Percentiles rank a stretch among this genome's conserved stretches.
Conservation (phyloP, 2,797 vertebrate genomes). For the Remorina albescens region DNA sequence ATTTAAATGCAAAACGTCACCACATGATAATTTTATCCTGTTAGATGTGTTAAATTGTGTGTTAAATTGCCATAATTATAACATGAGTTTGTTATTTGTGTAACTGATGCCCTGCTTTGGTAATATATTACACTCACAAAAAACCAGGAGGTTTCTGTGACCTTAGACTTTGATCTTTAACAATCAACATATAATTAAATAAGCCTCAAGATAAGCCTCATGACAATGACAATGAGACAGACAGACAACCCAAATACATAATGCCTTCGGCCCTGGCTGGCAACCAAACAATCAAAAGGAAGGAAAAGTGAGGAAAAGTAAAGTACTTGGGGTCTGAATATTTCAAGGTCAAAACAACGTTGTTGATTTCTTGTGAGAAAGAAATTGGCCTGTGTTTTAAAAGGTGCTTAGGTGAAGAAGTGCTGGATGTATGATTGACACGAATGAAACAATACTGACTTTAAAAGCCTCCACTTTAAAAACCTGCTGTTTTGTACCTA, state of each 20-base stretch:
- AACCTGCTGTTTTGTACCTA: slow-evolving; percentile 17
- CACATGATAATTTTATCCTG: neutral
- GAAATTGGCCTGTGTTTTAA: neutral
- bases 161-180: too few relatives aligned
- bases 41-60: too few relatives aligned
- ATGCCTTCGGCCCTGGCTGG: too few relatives aligned
- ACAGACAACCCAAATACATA: neutral
- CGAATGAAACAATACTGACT: slow-evolving; percentile 28
- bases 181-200: too few relatives aligned
- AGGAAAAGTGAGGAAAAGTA: neutral
- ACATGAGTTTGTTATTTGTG: too few relatives aligned
- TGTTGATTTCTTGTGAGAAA: slow-evolving; percentile 2
- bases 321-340: neutral
- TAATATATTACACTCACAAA: too few relatives aligned
- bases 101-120: neutral
- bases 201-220: too few relatives aligned
- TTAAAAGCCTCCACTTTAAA: slow-evolving; percentile 41
- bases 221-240: neutral
- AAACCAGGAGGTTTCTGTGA: too few relatives aligned
- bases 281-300: neutral
- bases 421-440: slow-evolving; percentile 14
- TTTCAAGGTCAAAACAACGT: neutral
- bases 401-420: slow-evolving; percentile 12
- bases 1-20: neutral
- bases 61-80: too few relatives aligned